Evolutionary conservation across 2,797 vertebrate genomes (phyloP), one percentile per base, ranked within the genome.

Genomic region (Aselliscus stoliczkanus): DNA sequence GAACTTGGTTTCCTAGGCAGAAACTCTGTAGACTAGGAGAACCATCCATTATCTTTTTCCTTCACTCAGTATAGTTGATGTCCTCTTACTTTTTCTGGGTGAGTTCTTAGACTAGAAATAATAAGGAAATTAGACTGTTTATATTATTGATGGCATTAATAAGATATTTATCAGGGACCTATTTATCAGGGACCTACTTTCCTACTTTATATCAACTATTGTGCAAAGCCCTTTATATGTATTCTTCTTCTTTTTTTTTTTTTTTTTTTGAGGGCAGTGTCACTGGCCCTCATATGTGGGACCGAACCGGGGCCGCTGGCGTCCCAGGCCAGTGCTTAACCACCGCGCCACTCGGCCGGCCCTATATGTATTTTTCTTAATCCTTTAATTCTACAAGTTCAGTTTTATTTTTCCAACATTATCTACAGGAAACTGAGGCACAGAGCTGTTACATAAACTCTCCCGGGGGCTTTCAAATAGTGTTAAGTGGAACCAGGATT

Each of bases 31-130:
- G 70, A 34, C 5, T 20, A 44, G 13, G 65, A 87, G 80, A 95
- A 77, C 37, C 79, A 58, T 75, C 54, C 81, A 37, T 64, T 89
- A 84, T 52, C 42, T 82, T 72, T 92, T 39, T 34, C 29, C 62
- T 89, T 5, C 10, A n/a, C 34, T 89, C 20, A 83, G 18, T 1
- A 9, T 50, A 87, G 34, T 54, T 91, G 31, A 82, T 67, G 20
- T 23, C 12, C 9, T 86, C 17, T 77, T 47, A 58, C n/a, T 76
- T 90, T 91, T 60, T 95, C 70, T 77, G 9, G 14, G n/a, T 85
- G 31, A 81, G 23, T n/a, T 72, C 29, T 95, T 91, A 83, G 88
- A 93, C 8, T 42, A 82, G 56, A 90, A 95, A 85, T 70, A 81
- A 77, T 64, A 77, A 64, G 7, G 42, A 82, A 89, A 85, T 47